Percentiles rank a stretch among this genome's conserved stretches.
phyloP scores from a whole-genome alignment of 2,113 vertebrate species.

The Noturus placidus region DNA sequence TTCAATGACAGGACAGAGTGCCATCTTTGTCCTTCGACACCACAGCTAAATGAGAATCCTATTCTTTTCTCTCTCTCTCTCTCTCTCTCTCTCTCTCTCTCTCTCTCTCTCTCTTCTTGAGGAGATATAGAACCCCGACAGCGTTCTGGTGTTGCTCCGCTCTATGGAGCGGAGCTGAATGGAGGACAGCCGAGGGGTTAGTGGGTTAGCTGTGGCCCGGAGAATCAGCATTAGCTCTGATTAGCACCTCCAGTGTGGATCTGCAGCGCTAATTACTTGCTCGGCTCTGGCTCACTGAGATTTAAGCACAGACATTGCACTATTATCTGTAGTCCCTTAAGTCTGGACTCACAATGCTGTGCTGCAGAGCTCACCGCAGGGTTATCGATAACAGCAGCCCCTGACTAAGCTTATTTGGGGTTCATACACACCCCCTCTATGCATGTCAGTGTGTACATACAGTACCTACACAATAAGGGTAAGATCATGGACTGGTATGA shows the following conservation, averaged over 20 bases:
- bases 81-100: not conserved
- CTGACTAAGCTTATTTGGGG: conserved; percentile 34
- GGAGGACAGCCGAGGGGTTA: conserved; percentile 25
- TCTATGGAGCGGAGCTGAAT: conserved; percentile 34
- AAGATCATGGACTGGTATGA: not conserved
- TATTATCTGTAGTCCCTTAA: conserved; percentile 93
- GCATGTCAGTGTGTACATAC: not conserved
- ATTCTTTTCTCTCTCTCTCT: conserved; percentile 23
- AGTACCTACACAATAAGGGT: not conserved
- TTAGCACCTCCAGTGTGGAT: conserved; percentile 94
- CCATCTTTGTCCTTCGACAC: conserved; percentile 81
- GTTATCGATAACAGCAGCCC: conserved; percentile 80
- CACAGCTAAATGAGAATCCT: conserved; percentile 80
- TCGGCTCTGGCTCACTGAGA: conserved; percentile 94
- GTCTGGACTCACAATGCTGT: conserved; percentile 73
- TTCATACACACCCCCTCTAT: not conserved
- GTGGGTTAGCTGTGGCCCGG: conserved; percentile 67
- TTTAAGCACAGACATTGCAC: conserved; percentile 96
- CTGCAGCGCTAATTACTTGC: conserved; percentile 94
- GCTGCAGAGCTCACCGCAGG: conserved; percentile 69
- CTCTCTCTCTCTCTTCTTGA: not conserved
- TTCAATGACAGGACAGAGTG: conserved; percentile 83
- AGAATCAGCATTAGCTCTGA: conserved; percentile 87
- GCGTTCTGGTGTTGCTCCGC: conserved; percentile 24
- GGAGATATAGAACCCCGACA: not conserved